Conservation (phyloP, 2,888 invertebrate genomes). For the Nomada goodeniana region DNA sequence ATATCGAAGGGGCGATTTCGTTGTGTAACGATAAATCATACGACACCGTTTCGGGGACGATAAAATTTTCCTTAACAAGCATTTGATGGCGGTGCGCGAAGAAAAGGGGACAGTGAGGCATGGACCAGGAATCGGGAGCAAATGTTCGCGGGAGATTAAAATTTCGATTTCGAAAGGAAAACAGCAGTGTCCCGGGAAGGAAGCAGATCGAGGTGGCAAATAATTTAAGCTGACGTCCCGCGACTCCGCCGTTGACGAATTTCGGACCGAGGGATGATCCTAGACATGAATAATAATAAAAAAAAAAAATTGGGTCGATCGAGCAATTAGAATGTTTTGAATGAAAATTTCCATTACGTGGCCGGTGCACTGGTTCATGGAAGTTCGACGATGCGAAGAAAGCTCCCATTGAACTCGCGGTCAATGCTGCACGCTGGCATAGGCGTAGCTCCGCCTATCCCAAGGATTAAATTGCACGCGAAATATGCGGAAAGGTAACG, state of each 20-base stretch:
- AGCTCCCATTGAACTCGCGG: neutral
- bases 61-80: slow-evolving; percentile 4
- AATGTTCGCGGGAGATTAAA: slow-evolving; percentile 1
- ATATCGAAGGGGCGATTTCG: neutral
- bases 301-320: neutral
- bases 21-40: neutral
- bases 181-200: neutral
- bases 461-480: neutral
- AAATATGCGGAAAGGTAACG: neutral
- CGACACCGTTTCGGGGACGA: neutral
- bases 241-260: neutral
- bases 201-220: slow-evolving; percentile 38
- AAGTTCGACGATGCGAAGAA: neutral
- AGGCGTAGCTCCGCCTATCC: neutral
- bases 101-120: neutral
- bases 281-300: neutral
- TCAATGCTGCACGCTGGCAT: neutral
- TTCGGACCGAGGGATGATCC: slow-evolving; percentile 10
- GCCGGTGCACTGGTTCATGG: neutral
- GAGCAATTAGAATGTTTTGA: neutral
- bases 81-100: neutral
- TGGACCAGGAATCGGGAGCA: neutral
- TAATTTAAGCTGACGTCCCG: slow-evolving; percentile 5
- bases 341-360: neutral
- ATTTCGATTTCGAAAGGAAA: slow-evolving; percentile 8